phyloP scores from a whole-genome alignment of 2,888 invertebrate species.

The Leptura quadrifasciata region DNA sequence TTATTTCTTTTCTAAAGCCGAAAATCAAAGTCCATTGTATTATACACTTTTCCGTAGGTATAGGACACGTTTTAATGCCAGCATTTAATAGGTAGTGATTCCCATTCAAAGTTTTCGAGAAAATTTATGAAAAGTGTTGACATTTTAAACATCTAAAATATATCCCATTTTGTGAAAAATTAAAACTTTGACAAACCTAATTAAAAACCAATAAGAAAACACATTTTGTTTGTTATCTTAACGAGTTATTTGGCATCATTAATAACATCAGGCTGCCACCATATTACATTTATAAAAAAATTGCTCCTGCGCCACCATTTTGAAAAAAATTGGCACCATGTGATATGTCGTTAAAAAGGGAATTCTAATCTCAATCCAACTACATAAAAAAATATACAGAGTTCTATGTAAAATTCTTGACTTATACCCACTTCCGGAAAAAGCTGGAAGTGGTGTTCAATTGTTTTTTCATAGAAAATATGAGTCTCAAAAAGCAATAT shows the following conservation, averaged over 20 bases:
- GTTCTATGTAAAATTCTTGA: neutral
- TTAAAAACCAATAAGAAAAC: neutral
- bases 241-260: neutral
- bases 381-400: neutral
- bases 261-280: neutral
- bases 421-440: neutral
- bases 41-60: no score
- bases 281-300: neutral
- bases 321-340: neutral
- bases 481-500: neutral
- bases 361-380: neutral
- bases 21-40: no score
- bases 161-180: neutral
- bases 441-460: neutral
- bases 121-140: neutral
- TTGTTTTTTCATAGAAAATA: no score
- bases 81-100: no score
- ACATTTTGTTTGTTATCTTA: no score
- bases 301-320: no score
- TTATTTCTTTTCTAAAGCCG: no score
- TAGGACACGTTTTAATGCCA: neutral
- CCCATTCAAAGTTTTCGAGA: no score
- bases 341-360: neutral
- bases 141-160: neutral
- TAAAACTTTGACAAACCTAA: neutral